Evolutionary conservation across 2,113 vertebrate species (phyloP), one percentile per base, ranked within the genome.

Genomic region (Pelobates fuscus): DNA sequence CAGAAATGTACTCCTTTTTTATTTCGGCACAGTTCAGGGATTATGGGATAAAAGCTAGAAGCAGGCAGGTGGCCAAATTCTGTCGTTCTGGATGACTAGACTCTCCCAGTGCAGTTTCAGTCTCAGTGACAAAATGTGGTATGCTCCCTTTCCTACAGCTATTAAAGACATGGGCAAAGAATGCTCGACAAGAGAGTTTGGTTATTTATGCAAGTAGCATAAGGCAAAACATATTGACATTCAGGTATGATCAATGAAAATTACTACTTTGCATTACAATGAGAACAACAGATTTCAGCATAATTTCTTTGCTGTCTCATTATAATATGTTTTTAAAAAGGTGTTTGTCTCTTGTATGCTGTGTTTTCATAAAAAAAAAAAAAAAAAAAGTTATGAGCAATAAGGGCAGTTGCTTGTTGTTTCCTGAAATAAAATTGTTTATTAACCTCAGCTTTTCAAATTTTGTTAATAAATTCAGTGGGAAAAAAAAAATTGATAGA

Each of bases 21-120:
- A 64, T 73, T 54, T 73, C 46, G 14, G 70, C 24, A 46, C 69
- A 71, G 26, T 71, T 57, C 46, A 74, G 61, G 46, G 41, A 43
- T n/a, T 63, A 60, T 52, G 46, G 26, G 30, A 65, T 29, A 29
- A 17, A 74, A 26, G 60, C 24, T 32, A 44, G 52, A 58, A 66
- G 32, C n/a, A 66, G 71, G 62, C 71, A 66, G 46, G 43, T 43
- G 29, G 61, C 62, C 71, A 74, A 66, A 74, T 74, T 74, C 49
- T 60, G 57, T 7, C 64, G 30, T 21, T 27, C 63, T 66, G 30
- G 23, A 66, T 58, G 67, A 24, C 52, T 70, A 58, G 63, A 64
- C 46, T 44, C 46, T 63, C 61, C 46, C 29, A 74, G 43, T 30
- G 21, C 49, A 66, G 44, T 25, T 58, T 29, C 54, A 54, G 62